phyloP scores from a whole-genome alignment of 1,140 invertebrate genomes.

The Maniola jurtina region DNA sequence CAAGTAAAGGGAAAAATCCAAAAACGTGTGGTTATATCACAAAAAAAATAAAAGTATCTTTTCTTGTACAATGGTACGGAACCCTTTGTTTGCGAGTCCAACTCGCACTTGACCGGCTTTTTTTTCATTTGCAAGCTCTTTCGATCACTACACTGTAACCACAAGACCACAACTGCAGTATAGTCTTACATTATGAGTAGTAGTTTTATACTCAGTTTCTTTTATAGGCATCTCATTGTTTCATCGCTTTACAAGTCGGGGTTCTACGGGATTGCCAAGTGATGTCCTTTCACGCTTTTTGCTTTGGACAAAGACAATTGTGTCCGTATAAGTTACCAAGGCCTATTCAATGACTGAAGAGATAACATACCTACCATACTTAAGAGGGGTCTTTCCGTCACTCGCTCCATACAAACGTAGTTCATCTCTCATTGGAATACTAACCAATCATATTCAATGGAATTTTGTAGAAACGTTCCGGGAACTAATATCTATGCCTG shows the following conservation, averaged over 20 bases:
- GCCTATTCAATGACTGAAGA: slow-evolving; percentile 17
- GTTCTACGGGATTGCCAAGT: slow-evolving; percentile 45
- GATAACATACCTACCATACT: not conserved
- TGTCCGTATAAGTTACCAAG: slow-evolving; percentile 43
- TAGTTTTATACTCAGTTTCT: slow-evolving; percentile 34
- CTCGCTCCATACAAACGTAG: too few relatives aligned
- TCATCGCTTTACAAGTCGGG: slow-evolving; percentile 42
- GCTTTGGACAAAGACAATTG: slow-evolving; percentile 57
- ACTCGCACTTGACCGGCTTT: not conserved
- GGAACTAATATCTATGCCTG: too few relatives aligned
- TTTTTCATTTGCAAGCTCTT: slow-evolving; percentile 1
- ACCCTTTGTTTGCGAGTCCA: too few relatives aligned
- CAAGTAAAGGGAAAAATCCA: too few relatives aligned
- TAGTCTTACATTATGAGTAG: slow-evolving; percentile 21
- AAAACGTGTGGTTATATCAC: too few relatives aligned
- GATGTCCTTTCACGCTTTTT: slow-evolving; percentile 59
- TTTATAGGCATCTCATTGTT: slow-evolving; percentile 50
- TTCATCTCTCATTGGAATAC: too few relatives aligned
- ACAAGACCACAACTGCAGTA: slow-evolving; percentile 9
- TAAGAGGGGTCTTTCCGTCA: too few relatives aligned
- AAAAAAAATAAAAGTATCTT: too few relatives aligned
- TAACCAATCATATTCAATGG: too few relatives aligned
- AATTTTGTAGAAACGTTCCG: too few relatives aligned
- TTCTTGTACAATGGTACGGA: too few relatives aligned
- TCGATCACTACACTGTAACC: slow-evolving; percentile 2